These are phyloP conservation scores for Thripadectes ignobilis DNA, from an alignment of 2,797 vertebrate species.

Conservation along the genomic window DNA sequence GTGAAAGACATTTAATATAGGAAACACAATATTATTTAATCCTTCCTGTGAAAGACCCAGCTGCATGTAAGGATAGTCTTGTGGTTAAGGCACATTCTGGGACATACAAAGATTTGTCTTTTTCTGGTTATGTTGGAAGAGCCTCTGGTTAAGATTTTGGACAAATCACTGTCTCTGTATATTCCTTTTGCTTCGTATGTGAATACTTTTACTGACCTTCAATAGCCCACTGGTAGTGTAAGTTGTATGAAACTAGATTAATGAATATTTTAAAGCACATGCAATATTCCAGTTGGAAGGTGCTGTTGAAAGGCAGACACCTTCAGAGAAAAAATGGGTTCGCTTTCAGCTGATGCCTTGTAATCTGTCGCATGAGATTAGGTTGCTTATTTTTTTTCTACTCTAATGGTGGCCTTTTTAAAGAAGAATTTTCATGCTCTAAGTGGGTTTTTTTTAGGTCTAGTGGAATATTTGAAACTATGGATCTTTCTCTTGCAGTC, in stretches of 20 bases:
- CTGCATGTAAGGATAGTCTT: background rate
- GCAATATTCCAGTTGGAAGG: background rate
- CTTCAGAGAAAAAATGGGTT: background rate
- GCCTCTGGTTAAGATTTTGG: background rate
- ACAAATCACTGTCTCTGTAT: background rate
- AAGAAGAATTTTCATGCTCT: background rate
- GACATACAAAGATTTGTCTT: background rate
- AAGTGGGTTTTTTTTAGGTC: background rate
- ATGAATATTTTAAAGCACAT: background rate
- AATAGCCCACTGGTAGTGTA: background rate
- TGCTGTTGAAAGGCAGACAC: background rate
- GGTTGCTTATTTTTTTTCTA: background rate
- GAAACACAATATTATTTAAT: background rate
- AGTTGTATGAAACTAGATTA: background rate
- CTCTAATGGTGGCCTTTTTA: background rate
- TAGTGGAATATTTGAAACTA: background rate
- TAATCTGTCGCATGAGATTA: background rate
- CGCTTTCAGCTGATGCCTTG: background rate
- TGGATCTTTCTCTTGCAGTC: background rate
- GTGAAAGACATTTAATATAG: constrained; percentile 13
- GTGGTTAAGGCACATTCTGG: background rate
- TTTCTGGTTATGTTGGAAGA: background rate
- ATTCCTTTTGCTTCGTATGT: background rate
- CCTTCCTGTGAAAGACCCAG: background rate
- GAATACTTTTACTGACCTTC: background rate